Evolutionary conservation across 2,113 vertebrate species (phyloP).

Genomic region (Cyrtonyx montezumae): DNA sequence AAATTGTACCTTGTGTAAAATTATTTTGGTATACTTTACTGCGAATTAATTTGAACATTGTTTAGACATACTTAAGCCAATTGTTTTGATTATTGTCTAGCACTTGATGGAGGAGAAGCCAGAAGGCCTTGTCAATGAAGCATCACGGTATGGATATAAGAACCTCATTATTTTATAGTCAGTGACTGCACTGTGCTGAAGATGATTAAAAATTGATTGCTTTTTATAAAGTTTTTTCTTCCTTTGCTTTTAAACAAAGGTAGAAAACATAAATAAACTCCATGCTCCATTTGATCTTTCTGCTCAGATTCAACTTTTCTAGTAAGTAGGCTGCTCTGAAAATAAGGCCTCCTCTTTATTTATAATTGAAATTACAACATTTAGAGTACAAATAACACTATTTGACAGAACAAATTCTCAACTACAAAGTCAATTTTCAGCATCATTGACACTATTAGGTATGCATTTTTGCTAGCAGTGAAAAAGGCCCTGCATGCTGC

Average conservation of each 20-base stretch:
- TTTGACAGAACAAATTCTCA: no score
- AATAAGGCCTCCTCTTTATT: no score
- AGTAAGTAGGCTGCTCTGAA: neutral
- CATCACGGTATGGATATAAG: constrained; percentile 84
- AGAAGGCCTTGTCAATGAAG: constrained; percentile 91
- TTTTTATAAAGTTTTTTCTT: neutral
- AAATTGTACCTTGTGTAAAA: neutral
- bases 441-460: no score
- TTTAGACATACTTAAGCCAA: neutral
- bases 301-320: neutral
- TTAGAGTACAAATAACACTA: no score
- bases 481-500: no score
- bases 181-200: neutral
- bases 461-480: no score
- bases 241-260: neutral
- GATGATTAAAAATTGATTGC: neutral
- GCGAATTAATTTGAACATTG: neutral
- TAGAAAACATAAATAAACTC: neutral
- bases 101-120: constrained; percentile 91
- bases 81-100: constrained; percentile 76
- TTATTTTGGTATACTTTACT: neutral
- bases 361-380: no score
- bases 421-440: no score
- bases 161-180: neutral
- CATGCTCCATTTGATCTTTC: neutral